Conservation (phyloP, 2,888 invertebrate species). For the Cataglyphis albicans region DNA sequence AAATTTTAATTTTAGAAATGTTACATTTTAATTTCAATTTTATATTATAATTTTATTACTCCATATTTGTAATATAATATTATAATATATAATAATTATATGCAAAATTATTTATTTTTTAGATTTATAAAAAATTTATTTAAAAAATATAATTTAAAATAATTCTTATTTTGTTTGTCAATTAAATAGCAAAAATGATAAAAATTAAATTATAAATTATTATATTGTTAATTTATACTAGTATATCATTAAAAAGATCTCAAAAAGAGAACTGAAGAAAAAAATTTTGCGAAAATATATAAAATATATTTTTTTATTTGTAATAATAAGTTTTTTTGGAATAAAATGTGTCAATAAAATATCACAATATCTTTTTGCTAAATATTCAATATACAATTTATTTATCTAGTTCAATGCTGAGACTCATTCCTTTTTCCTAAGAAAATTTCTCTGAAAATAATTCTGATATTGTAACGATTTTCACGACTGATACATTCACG, state of each 20-base stretch:
- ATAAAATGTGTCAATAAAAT: no score
- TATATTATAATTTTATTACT: neutral
- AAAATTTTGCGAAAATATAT: neutral
- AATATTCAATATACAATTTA: neutral
- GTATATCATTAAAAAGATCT: no score
- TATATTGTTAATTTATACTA: neutral
- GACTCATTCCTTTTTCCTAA: neutral
- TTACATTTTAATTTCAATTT: no score
- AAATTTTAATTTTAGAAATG: constrained; percentile 12
- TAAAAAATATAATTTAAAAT: neutral
- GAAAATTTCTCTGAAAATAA: neutral
- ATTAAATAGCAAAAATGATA: neutral
- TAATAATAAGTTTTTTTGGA: neutral
- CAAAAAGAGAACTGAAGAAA: neutral
- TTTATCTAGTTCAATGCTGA: neutral
- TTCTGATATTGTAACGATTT: neutral
- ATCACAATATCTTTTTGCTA: neutral
- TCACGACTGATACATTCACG: neutral
- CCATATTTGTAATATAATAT: neutral
- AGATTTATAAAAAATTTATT: neutral
- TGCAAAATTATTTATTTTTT: neutral
- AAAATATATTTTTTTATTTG: neutral
- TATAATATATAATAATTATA: neutral
- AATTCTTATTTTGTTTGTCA: neutral
- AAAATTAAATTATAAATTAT: neutral